Evolutionary conservation across 2,888 invertebrate species (phyloP), one percentile per base, ranked within the genome.

Genomic region (Standfussiana lucernea): DNA sequence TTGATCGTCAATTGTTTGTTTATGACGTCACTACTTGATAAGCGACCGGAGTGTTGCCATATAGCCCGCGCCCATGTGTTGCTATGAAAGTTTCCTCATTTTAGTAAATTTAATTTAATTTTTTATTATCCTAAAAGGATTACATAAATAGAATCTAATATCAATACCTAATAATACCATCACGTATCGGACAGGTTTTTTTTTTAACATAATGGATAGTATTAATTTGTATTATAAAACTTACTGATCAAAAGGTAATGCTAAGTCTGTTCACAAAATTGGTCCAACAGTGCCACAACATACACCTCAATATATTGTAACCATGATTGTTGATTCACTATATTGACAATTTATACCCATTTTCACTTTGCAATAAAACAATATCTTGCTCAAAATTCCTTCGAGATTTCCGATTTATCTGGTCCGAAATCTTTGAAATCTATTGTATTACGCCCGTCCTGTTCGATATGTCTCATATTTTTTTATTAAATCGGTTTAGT

Each of bases 381-480:
- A 72, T 72, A 47, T 59, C n/a, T 37, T 35, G n/a, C 59, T 35
- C 35, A 66, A 72, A 40, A 72, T 88, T 70, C 40, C 24, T 75
- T 32, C 37, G 47, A 77, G 70, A 73, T 77, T 75, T 80, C 50
- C 69, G 70, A 76, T 79, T 74, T 75, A 47, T 64, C 71, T 40
- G 62, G 64, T 75, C 69, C 73, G 65, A 76, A 85, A 87, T 78
- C 73, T 78, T 77, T 37, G 28, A 76, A 82, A 79, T 85, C 70
- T 72, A 89, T 89, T 87, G 80, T 83, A 80, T 83, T 76, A 83
- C 77, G 79, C 79, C 80, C 75, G 77, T 83, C 88, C 72, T 78
- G 75, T 83, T 71, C 77, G 62, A 79, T 80, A 77, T 87, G 69
- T 85, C 74, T 85, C 86, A 69, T 72, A 80, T 85, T 85, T 77